phyloP scores from a whole-genome alignment of 2,888 invertebrate species.

The Pseudococcus jackbeardsleyi region DNA sequence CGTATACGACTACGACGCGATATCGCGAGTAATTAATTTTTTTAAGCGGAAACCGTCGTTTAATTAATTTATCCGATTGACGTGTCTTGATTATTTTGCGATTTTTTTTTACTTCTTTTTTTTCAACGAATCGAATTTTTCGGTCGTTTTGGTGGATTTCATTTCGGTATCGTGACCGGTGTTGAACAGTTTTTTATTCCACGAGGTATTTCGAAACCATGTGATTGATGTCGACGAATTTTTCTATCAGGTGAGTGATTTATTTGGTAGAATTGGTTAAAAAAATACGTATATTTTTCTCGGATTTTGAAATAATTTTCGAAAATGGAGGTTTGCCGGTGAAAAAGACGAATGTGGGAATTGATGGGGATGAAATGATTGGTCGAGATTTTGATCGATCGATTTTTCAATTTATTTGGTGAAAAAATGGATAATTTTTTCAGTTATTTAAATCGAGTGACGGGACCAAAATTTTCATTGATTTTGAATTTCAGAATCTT shows the following conservation, averaged over 20 bases:
- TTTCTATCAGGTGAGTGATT: slow-evolving; percentile 9
- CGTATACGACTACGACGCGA: slow-evolving; percentile 21
- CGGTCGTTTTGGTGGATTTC: slow-evolving; percentile 14
- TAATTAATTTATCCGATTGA: slow-evolving; percentile 25
- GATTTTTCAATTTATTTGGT: no score
- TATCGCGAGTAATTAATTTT: slow-evolving; percentile 47
- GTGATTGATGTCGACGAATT: not conserved
- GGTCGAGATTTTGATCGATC: no score
- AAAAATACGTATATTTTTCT: not conserved
- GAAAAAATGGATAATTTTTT: no score
- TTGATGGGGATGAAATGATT: no score
- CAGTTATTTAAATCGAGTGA: no score
- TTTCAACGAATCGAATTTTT: not conserved
- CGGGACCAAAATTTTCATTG: no score
- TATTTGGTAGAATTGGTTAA: not conserved
- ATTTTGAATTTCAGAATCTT: no score
- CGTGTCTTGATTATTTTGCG: not conserved
- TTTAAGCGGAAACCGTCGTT: not conserved
- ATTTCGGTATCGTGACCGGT: not conserved
- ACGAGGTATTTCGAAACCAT: not conserved
- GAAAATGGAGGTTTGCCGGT: no score
- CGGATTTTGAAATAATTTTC: no score
- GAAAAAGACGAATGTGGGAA: no score
- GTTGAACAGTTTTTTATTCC: not conserved
- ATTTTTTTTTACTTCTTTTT: not conserved